Evolutionary conservation across 2,797 vertebrate genomes (phyloP), one percentile per base, ranked within the genome.

Genomic region (Crax fasciolata): DNA sequence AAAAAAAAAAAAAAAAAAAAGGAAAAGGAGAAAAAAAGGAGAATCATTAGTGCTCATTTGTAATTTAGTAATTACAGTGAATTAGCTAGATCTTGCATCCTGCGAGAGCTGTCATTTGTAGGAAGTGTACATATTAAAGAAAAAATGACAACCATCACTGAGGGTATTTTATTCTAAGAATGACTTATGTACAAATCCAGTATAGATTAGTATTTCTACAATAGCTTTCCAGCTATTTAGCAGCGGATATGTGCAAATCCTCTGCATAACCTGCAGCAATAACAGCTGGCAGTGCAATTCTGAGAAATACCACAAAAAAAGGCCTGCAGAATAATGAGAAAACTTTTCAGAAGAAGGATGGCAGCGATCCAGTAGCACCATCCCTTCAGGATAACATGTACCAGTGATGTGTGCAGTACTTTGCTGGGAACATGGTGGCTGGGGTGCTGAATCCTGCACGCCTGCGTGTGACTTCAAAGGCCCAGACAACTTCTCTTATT

Each of bases 1-100:
- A 84, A 92, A 85, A 65, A 57, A 48, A 80, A n/a, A n/a, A 84
- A 90, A 89, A 61, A 59, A 84, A 92, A 85, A 65, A 57, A 48
- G 78, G 81, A 46, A 74, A 67, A 35, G 35, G 35, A 35, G 30
- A n/a, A 55, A 30, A 55, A 55, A n/a, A 81, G 84, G 61, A 59
- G 85, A 81, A 54, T 75, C 43, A 39, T 83, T 93, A 80, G n/a
- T 65, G 48, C 79, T 76, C 49, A 55, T 54, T 80, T 73, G 51
- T 91, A 93, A 75, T 78, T 54, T 80, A 70, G 51, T 91, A 93
- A 75, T 78, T 72, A 62, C 9, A 44, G 66, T 27, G 46, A 44
- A 30, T 70, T 93, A 51, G 58, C 35, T 51, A 32, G 58, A 46
- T 80, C 83, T 84, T 74, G 43, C 18, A 3, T 35, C 72, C 27